Evolutionary conservation across 2,797 vertebrate species (phyloP), one percentile per base, ranked within the genome.

Genomic region (Coluber constrictor): DNA sequence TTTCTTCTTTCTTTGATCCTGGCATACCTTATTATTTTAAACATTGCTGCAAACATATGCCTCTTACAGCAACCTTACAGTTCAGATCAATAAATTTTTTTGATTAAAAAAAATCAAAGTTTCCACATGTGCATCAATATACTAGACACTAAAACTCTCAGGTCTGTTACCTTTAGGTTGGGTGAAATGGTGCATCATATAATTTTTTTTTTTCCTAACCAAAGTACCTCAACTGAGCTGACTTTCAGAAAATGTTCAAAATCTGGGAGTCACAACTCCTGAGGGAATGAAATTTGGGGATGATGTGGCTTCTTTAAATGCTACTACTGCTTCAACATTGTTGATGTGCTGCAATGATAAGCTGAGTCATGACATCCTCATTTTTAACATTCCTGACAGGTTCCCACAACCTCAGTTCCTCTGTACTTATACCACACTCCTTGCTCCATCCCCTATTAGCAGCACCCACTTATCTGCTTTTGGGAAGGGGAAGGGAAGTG

Each of bases 21-120:
- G 89, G 29, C 0, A 0, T 47, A 70, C 51, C 60, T 92, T 57
- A 88, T 89, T 91, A 61, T 43, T 96, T 93, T 23, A 87, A 91
- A 92, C 91, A 91, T 94, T 88, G 59, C 12, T 94, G 93, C 37
- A 79, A 43, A 79, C 90, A 43, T 0, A 0, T 89, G 66, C 92
- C 92, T 74, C 91, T 90, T 90, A 91, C 47, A 79, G 60, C 0
- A 0, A 91, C 92, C 92, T 15, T 4, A 8, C 27, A 66, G 54
- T 43, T 3, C 25, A 79, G 10, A 74, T 66, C 90, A 94, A 54
- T 94, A 87, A 0, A 87, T 89, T 12, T 92, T 47, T 88, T 10
- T 70, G 63, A 59, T n/a, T 29, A 79, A 56, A 11, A 11, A 60
- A 10, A 94, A 92, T 89, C 47, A 92, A 23, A 20, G 0, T 57